Evolutionary conservation across 2,797 vertebrate genomes (phyloP).

Genomic region (Clarias platycephalus): DNA sequence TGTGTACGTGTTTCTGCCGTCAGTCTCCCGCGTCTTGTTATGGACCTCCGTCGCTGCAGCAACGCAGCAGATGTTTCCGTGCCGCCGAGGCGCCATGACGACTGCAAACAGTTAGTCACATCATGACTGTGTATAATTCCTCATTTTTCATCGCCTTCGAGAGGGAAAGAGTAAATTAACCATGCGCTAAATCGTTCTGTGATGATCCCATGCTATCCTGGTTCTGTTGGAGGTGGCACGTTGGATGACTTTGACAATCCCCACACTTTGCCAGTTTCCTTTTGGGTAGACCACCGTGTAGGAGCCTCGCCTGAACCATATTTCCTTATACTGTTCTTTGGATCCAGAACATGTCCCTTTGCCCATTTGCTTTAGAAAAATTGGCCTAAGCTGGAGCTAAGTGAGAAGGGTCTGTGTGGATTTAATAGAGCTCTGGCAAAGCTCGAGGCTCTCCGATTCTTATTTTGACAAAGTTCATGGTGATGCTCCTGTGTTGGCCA

Average conservation of each 20-base stretch:
- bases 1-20: not conserved
- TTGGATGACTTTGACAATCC: constrained; percentile 28
- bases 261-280: constrained; percentile 23
- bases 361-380: constrained; percentile 19
- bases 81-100: constrained; percentile 59
- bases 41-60: constrained; percentile 62
- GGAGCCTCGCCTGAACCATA: constrained; percentile 20
- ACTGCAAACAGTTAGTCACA: constrained; percentile 58
- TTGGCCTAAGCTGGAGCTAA: constrained; percentile 16
- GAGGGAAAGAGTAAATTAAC: constrained; percentile 26
- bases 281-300: constrained; percentile 18
- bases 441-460: not conserved
- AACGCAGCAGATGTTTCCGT: constrained; percentile 67
- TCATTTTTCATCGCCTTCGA: constrained; percentile 36
- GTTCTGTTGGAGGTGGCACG: constrained; percentile 10
- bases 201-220: constrained; percentile 18
- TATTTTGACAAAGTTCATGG: not conserved
- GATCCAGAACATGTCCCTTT: constrained; percentile 7
- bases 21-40: constrained; percentile 62
- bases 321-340: constrained; percentile 20
- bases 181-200: constrained; percentile 6
- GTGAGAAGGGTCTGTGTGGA: constrained; percentile 24
- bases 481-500: not conserved
- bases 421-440: constrained; percentile 32
- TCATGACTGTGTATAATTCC: constrained; percentile 49